Evolutionary conservation across 2,113 vertebrate genomes (phyloP), one percentile per base, ranked within the genome.

Genomic region (Phyllostomus discolor): DNA sequence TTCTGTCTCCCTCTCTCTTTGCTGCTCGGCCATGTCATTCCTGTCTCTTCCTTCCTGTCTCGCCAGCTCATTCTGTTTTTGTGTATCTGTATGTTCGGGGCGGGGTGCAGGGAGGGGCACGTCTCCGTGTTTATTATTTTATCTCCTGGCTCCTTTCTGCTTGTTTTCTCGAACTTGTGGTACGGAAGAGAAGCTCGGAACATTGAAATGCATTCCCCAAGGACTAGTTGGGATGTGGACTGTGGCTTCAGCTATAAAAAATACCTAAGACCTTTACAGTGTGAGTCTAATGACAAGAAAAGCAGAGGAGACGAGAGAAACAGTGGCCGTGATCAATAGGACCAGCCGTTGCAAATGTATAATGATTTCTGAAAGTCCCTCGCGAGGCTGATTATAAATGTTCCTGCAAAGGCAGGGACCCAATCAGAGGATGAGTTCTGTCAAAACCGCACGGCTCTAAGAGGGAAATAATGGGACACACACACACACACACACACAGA

Each of bases 321-420:
- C 73, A 79, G 88, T 54, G 46, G 57, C 66, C 28, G 9, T 96
- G 82, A 80, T 96, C 82, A 94, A 95, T 86, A 87, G 67, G 28
- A 59, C 26, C 66, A 86, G 75, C 62, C 64, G 43, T 11, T 59
- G 89, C 28, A 94, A 93, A 91, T 54, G n/a, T 52, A 38, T 88
- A 97, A 92, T 88, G 95, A 96, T 90, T 97, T 94, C 80, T 75
- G 89, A 92, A 96, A 88, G 88, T 17, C 80, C 48, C 67, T 46
- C 52, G 41, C 35, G n/a, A 87, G 52, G 75, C 86, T 67, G 96
- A 91, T 85, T 81, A 83, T 69, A 89, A 93, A 95, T 57, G 46
- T 59, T 33, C 26, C 72, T 90, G n/a, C 83, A 95, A 91, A 75
- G 16, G 64, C 85, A 82, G 62, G 79, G 19, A 46, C 38, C 43